Evolutionary conservation across 2,888 invertebrate species (phyloP).

Genomic region (Tigriopus californicus): DNA sequence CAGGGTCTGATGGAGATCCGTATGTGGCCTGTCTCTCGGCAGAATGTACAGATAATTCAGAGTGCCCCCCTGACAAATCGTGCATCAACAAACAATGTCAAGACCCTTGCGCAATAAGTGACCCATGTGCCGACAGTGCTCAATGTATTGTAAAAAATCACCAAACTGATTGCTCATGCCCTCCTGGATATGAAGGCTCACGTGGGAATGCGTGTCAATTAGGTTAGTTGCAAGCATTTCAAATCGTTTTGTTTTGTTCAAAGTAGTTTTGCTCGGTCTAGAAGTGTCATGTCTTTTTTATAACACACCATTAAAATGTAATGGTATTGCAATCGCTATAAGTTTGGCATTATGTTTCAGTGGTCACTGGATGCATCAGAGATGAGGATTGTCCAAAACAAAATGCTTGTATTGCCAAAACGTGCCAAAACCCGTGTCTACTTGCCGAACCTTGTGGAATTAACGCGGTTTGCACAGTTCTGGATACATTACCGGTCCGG

Average conservation of each 20-base stretch:
- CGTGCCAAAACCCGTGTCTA: constrained; percentile 63
- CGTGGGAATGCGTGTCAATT: constrained; percentile 22
- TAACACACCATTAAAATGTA: not conserved
- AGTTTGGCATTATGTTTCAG: constrained; percentile 17
- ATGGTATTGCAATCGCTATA: not conserved
- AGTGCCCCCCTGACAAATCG: constrained; percentile 64
- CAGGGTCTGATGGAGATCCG: constrained; percentile 25
- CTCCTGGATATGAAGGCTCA: constrained; percentile 44
- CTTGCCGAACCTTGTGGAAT: constrained; percentile 55
- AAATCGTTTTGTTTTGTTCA: too few species aligned
- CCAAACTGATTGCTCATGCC: constrained; percentile 65
- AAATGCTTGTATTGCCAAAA: constrained; percentile 57
- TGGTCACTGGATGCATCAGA: constrained; percentile 43
- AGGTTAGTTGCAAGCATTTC: too few species aligned
- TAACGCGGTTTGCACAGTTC: constrained; percentile 60
- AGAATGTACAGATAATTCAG: constrained; percentile 66
- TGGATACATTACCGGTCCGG: constrained; percentile 61
- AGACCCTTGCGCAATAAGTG: constrained; percentile 57
- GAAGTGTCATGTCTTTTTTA: constrained; percentile 9
- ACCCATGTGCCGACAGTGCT: constrained; percentile 54
- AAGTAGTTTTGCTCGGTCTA: too few species aligned
- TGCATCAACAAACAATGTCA: constrained; percentile 70
- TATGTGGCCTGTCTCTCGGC: constrained; percentile 31
- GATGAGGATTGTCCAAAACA: constrained; percentile 63
- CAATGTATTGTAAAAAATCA: constrained; percentile 64